Evolutionary conservation across 2,888 invertebrate genomes (phyloP).

Genomic region (Adineta ricciae): DNA sequence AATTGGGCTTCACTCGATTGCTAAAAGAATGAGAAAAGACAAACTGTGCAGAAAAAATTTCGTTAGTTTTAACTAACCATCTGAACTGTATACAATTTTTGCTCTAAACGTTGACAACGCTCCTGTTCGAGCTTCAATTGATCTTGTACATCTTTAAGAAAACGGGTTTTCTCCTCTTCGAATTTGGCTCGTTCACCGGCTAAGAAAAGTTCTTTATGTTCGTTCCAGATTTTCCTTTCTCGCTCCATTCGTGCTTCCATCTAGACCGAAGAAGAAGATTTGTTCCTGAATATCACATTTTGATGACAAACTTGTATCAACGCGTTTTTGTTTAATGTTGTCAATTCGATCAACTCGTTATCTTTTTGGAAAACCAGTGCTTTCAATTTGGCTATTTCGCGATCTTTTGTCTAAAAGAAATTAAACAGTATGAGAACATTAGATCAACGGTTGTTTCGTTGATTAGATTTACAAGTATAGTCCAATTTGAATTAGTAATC

Average conservation of each 20-base stretch:
- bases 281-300: neutral
- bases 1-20: neutral
- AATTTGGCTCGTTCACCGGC: neutral
- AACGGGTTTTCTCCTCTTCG: neutral
- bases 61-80: neutral
- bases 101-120: neutral
- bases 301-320: neutral
- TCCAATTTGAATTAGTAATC: neutral
- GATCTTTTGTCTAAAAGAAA: neutral
- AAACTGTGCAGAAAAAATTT: too few species aligned
- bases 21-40: neutral
- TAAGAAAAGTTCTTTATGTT: neutral
- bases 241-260: slow-evolving; percentile 1
- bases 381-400: slow-evolving; percentile 4
- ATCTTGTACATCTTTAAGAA: neutral
- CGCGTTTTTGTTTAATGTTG: neutral
- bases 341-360: neutral
- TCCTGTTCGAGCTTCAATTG: neutral
- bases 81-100: neutral
- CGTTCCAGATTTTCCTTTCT: slow-evolving; percentile 2
- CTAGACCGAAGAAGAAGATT: neutral
- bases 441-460: too few species aligned
- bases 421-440: neutral
- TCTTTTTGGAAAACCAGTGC: neutral
- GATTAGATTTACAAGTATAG: neutral